Base-by-base conservation (phyloP, 1,140 invertebrate species). In the Drosophila leontia region DNA sequence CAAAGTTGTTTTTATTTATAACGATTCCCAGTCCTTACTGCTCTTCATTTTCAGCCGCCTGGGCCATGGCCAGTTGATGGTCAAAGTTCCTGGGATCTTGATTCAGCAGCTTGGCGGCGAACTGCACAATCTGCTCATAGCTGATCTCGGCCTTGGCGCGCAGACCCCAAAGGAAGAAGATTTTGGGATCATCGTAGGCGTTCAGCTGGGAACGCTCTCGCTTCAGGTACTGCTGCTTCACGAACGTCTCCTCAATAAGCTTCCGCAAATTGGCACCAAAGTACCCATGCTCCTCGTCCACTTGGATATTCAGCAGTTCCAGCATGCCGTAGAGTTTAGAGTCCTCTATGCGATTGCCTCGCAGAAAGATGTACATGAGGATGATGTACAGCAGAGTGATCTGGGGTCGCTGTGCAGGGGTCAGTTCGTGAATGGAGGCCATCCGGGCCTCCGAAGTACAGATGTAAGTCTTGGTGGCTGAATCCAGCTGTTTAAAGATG, bases 221-320 rank as follows among this genome's bases (percentile, higher is more conserved):
- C 35, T 85, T 91, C 0, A 92, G 75, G 63, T 92, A 92, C 7
- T 82, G 63, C 35, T 92, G 91, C 26, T 80, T 91, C 0, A 92
- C 88, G 32, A 91, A 92, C 0, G 91, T 91, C 7, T 92, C 91
- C 19, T 82, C 81, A 15, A 92, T 79, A 3, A 80, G 64, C 35
- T 91, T 91, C 11, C 58, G 67, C 17, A 91, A 26, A 60, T 84
- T 69, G 17, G 39, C 8, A 3, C 82, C 82, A 47, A 92, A 92
- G 42, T 84, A 91, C 15, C 68, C 48, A 32, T 92, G 91, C 1
- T 80, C 75, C 19, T 84, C 75, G 37, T 90, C 78, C 15, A 91
- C 57, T 7, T 62, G 19, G n/a, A 91, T 76, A 2, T 70, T 53
- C 15, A 92, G 23, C 6, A 53, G 37, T 2, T 62, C 55, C 9